Evolutionary conservation across 1,140 invertebrate genomes (phyloP).

Genomic region (Pseudomyrmex gracilis): DNA sequence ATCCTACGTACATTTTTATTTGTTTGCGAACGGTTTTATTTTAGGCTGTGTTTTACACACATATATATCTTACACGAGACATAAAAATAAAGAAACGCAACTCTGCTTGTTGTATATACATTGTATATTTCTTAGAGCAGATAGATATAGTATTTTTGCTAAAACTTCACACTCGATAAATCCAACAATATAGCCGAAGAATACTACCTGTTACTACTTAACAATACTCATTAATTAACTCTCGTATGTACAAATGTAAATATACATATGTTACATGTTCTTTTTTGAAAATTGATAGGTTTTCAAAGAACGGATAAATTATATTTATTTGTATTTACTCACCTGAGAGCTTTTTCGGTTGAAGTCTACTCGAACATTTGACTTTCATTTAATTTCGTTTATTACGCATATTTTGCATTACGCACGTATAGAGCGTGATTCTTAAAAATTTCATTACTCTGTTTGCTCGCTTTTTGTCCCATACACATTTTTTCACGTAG

Average conservation of each 20-base stretch:
- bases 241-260: conserved; percentile 21
- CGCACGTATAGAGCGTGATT: conserved; percentile 50
- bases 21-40: conserved; percentile 9
- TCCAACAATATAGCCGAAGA: conserved; percentile 61
- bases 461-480: conserved; percentile 56
- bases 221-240: conserved; percentile 21
- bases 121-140: no score
- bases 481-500: conserved; percentile 37
- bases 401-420: conserved; percentile 35
- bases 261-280: conserved; percentile 42
- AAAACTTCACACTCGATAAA: conserved; percentile 71
- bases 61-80: background rate
- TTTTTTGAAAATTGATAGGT: conserved; percentile 57
- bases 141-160: background rate
- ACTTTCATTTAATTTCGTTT: conserved; percentile 70
- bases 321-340: conserved; percentile 83
- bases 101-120: background rate
- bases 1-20: conserved; percentile 21
- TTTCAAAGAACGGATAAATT: conserved; percentile 78
- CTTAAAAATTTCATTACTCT: conserved; percentile 48
- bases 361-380: conserved; percentile 82
- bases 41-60: background rate
- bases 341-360: conserved; percentile 78
- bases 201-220: background rate
- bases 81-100: conserved; percentile 53